phyloP scores from a whole-genome alignment of 2,888 invertebrate genomes.

The Dryobotodes eremita region DNA sequence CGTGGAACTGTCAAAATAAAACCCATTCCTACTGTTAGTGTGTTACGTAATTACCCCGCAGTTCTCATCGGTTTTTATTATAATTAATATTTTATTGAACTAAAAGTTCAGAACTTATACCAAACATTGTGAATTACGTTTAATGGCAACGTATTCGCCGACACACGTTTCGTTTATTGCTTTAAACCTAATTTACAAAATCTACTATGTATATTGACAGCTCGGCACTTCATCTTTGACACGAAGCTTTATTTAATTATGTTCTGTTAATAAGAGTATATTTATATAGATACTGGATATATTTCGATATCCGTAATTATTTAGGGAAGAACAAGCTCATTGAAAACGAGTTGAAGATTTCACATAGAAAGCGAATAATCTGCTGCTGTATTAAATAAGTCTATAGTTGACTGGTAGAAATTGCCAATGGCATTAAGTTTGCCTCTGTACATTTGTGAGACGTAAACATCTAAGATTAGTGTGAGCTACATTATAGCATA shows the following conservation, averaged over 20 bases:
- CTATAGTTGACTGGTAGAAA: too few relatives aligned
- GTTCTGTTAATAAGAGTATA: neutral
- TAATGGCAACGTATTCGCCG: conserved; percentile 49
- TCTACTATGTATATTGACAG: conserved; percentile 25
- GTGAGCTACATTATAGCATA: too few relatives aligned
- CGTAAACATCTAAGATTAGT: too few relatives aligned
- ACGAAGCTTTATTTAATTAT: neutral
- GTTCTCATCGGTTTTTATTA: neutral
- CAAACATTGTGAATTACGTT: conserved; percentile 36
- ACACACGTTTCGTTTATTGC: conserved; percentile 53
- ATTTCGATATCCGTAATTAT: neutral
- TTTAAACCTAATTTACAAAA: conserved; percentile 49
- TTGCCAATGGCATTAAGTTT: too few relatives aligned
- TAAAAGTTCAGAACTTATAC: conserved; percentile 18
- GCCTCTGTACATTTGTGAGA: too few relatives aligned
- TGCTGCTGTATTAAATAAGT: neutral
- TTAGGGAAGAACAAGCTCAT: neutral
- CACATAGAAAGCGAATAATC: neutral
- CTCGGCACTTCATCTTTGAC: conserved; percentile 1
- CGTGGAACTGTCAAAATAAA: too few relatives aligned
- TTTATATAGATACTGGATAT: too few relatives aligned
- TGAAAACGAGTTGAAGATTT: neutral
- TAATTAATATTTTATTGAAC: neutral
- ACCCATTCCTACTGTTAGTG: too few relatives aligned
- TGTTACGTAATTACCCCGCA: too few relatives aligned